Evolutionary conservation across 2,113 vertebrate genomes (phyloP).

Genomic region (Formicarius rufipectus): DNA sequence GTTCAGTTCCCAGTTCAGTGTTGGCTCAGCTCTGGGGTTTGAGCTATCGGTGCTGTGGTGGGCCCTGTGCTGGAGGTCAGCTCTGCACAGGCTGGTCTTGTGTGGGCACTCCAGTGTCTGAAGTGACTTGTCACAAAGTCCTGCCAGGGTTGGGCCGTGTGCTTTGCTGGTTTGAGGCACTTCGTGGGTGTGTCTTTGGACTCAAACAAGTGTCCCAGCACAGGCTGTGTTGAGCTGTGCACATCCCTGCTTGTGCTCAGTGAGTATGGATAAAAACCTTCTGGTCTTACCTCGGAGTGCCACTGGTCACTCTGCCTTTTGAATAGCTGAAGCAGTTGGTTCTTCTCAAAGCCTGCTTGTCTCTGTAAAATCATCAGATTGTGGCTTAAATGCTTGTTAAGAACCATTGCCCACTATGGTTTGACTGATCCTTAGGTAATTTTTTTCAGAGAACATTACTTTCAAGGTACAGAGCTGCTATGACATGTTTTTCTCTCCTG

Average conservation of each 20-base stretch:
- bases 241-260: not conserved
- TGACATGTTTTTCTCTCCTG: not conserved
- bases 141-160: not conserved
- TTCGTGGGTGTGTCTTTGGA: not conserved
- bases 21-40: not conserved
- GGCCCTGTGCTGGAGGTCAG: too few species aligned
- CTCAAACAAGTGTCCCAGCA: not conserved
- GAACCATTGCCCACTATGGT: not conserved
- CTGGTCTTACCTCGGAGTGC: not conserved
- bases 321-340: not conserved
- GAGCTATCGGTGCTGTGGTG: too few species aligned
- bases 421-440: not conserved
- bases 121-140: not conserved
- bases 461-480: not conserved
- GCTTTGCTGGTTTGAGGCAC: not conserved
- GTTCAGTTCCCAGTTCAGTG: conserved; percentile 33
- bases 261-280: not conserved
- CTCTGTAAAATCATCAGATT: not conserved
- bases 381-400: not conserved
- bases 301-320: not conserved
- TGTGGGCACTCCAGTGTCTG: not conserved
- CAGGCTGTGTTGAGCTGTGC: not conserved
- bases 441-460: not conserved
- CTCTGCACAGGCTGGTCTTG: too few species aligned
- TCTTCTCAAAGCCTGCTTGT: not conserved